These are phyloP conservation scores for Leptura quadrifasciata DNA, from an alignment of 2,888 invertebrate species.

Conservation along the genomic window DNA sequence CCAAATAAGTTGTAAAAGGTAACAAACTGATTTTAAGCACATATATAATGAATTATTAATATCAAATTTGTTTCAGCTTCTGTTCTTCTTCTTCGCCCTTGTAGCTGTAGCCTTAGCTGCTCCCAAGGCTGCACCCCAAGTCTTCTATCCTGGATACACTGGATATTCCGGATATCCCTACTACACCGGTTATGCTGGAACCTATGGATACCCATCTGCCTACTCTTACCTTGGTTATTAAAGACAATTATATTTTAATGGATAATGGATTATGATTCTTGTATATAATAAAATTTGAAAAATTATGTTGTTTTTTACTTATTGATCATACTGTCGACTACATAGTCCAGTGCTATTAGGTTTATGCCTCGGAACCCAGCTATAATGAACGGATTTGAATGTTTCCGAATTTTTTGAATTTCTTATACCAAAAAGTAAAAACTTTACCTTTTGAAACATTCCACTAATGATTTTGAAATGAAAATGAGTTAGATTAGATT, in stretches of 20 bases:
- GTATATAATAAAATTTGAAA: background rate
- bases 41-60: background rate
- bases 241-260: background rate
- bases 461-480: no score
- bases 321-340: background rate
- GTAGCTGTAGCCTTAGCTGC: constrained; percentile 27
- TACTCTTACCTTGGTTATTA: constrained; percentile 18
- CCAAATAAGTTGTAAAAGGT: no score
- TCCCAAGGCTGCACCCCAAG: constrained; percentile 23
- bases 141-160: background rate
- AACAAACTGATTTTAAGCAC: no score
- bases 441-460: no score
- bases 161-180: constrained; percentile 13
- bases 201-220: constrained; percentile 12
- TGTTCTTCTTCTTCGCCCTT: constrained; percentile 21
- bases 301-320: background rate
- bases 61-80: constrained; percentile 1
- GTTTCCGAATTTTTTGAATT: no score
- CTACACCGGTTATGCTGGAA: constrained; percentile 5
- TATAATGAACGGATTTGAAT: no score
- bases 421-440: no score
- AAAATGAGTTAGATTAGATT: no score
- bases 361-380: no score
- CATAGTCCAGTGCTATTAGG: no score
- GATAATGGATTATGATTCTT: constrained; percentile 3